These are phyloP conservation scores for Drosophila pandora DNA, from an alignment of 1,140 invertebrate genomes.

Conservation along the genomic window DNA sequence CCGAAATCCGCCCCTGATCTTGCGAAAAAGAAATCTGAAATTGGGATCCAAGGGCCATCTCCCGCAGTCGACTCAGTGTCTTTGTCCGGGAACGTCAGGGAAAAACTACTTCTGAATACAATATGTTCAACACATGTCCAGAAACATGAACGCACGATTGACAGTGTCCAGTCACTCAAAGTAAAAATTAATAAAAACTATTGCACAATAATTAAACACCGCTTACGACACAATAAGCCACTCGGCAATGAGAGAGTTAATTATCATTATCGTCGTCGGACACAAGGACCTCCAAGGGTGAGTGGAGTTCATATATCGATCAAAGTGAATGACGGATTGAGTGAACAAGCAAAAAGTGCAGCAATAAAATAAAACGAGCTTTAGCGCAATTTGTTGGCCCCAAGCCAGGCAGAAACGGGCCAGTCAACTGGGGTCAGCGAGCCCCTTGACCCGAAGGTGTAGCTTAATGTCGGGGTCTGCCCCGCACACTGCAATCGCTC, in stretches of 20 bases:
- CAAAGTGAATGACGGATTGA: slow-evolving; percentile 44
- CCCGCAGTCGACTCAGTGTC: slow-evolving; percentile 36
- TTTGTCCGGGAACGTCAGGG: slow-evolving; percentile 37
- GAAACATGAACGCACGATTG: slow-evolving; percentile 1
- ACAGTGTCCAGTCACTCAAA: not conserved
- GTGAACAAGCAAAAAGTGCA: slow-evolving; percentile 7
- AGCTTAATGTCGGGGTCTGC: slow-evolving; percentile 16
- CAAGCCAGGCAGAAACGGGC: not conserved
- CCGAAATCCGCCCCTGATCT: slow-evolving; percentile 37
- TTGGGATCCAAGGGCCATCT: slow-evolving; percentile 42
- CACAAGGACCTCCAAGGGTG: slow-evolving; percentile 30
- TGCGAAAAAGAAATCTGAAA: slow-evolving; percentile 61
- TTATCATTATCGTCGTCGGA: slow-evolving; percentile 21
- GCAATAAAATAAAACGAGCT: slow-evolving; percentile 34
- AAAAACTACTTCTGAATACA: slow-evolving; percentile 2
- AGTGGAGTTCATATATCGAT: slow-evolving; percentile 38
- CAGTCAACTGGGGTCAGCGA: slow-evolving; percentile 10
- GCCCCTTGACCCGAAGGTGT: slow-evolving; percentile 34
- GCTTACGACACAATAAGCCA: slow-evolving; percentile 56
- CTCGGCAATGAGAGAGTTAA: slow-evolving; percentile 52
- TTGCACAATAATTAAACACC: slow-evolving; percentile 34
- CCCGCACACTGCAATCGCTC: slow-evolving; percentile 18
- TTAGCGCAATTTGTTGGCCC: slow-evolving; percentile 20
- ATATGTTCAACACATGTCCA: not conserved
- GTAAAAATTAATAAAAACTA: slow-evolving; percentile 24